Evolutionary conservation across 2,797 vertebrate genomes (phyloP), one percentile per base, ranked within the genome.

Genomic region (Cirrhinus molitorella): DNA sequence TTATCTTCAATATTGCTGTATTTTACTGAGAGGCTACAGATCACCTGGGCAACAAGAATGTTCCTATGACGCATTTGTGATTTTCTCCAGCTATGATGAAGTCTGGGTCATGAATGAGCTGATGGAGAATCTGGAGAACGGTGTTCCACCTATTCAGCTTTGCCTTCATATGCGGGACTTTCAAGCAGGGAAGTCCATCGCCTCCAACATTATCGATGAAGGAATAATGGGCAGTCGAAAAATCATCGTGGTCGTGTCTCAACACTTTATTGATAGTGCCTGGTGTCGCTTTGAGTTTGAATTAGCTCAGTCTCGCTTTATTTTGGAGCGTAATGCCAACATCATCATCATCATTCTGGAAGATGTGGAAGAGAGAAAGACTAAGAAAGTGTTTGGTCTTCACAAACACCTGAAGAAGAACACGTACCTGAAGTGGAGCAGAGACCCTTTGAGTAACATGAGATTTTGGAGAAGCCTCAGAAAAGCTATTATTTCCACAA

Each of bases 151-250:
- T 2, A 95, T 96, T 88, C 91, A 83, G 0, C 91, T 96, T 59
- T 96, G 95, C 81, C 92, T 96, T 67, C 95, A 95, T 85, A 93
- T 92, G 79, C 87, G 95, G 45, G 94, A 96, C 89, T 96, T 96
- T 87, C 85, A 95, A 66, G 92, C 94, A 0, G 95, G 95, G 0
- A 89, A 96, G 0, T 92, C 93, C 43, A 88, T 96, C 0, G 88
- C 94, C 16, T 92, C 93, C 84, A 96, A 96, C 40, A 96, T 96
- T 19, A 94, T 96, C 49, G 91, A 96, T 63, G 94, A 96, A 87
- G 95, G 95, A 93, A 95, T 89, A 91, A 90, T 74, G 95, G 93
- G 87, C 93, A 96, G 91, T 92, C 94, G 86, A 89, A 94, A 85
- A 83, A 94, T 31, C 90, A 94, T 85, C 85, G 94, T 89, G 71